phyloP scores from a whole-genome alignment of 1,140 invertebrate species.

The Physella acuta region DNA sequence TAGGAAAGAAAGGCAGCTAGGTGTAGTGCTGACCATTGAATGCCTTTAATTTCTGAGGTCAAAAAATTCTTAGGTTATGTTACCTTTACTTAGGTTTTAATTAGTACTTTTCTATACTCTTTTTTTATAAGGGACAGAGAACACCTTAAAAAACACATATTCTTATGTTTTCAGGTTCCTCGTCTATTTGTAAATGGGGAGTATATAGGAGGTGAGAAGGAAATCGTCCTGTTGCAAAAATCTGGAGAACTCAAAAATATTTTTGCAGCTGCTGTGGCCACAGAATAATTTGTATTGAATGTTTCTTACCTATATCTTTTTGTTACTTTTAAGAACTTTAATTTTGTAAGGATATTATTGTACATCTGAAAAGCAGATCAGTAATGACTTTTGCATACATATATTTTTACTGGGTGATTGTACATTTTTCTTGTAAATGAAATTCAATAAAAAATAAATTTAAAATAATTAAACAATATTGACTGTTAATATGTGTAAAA shows the following conservation, averaged over 20 bases:
- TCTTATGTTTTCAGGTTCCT: slow-evolving; percentile 41
- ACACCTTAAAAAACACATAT: background rate
- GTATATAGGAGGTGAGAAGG: slow-evolving; percentile 43
- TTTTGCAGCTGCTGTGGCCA: slow-evolving; percentile 24
- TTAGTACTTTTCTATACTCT: background rate
- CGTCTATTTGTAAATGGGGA: slow-evolving; percentile 46
- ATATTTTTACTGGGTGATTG: too few relatives aligned
- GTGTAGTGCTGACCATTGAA: background rate
- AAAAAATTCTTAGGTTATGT: background rate
- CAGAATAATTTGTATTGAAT: background rate
- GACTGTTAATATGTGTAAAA: too few relatives aligned
- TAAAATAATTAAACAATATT: too few relatives aligned
- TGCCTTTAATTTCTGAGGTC: background rate
- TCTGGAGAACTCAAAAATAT: slow-evolving; percentile 41
- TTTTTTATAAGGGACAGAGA: background rate
- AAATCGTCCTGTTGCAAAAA: slow-evolving; percentile 39
- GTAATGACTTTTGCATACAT: too few relatives aligned
- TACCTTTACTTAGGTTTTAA: background rate
- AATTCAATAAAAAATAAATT: too few relatives aligned
- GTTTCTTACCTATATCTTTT: too few relatives aligned
- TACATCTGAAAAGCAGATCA: too few relatives aligned
- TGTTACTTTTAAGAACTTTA: too few relatives aligned
- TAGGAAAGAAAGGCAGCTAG: too few relatives aligned
- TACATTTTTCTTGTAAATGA: too few relatives aligned
- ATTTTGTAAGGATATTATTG: too few relatives aligned